Evolutionary conservation across 2,888 invertebrate species (phyloP).

Genomic region (Carterocephalus palaemon): DNA sequence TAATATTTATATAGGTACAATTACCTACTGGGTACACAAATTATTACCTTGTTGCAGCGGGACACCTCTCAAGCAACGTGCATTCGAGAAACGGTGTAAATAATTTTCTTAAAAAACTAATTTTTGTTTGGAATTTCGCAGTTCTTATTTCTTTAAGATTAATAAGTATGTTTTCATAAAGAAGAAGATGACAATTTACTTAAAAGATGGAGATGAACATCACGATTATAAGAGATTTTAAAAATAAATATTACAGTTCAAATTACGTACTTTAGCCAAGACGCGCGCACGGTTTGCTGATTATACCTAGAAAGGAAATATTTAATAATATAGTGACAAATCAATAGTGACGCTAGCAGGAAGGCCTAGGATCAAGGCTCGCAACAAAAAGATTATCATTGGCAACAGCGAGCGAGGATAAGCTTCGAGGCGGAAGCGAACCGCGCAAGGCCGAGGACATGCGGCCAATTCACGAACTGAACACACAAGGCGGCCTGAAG

Average conservation of each 20-base stretch:
- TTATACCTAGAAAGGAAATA: slow-evolving; percentile 78
- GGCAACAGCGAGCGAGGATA: slow-evolving; percentile 72
- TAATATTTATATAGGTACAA: slow-evolving; percentile 4
- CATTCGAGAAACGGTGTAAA: too few relatives aligned
- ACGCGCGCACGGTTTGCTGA: slow-evolving; percentile 75
- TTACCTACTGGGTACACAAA: not conserved
- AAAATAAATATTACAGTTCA: slow-evolving; percentile 28
- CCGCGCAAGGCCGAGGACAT: slow-evolving; percentile 73
- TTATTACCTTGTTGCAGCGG: slow-evolving; percentile 8
- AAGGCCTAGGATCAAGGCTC: slow-evolving; percentile 72
- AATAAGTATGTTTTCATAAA: too few relatives aligned
- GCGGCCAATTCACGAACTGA: slow-evolving; percentile 68
- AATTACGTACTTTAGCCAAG: slow-evolving; percentile 76
- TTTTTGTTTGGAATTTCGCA: too few relatives aligned
- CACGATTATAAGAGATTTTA: slow-evolving; percentile 5
- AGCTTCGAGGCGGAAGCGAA: slow-evolving; percentile 70
- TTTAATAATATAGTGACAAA: slow-evolving; percentile 49
- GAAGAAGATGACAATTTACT: too few relatives aligned
- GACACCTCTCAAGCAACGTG: too few relatives aligned
- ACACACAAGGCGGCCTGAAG: slow-evolving; percentile 48
- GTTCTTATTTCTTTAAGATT: too few relatives aligned
- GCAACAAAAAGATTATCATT: slow-evolving; percentile 70
- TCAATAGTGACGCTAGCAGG: slow-evolving; percentile 48
- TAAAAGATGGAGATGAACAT: slow-evolving; percentile 1
- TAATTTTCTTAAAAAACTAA: too few relatives aligned